Evolutionary conservation across 2,888 invertebrate species (phyloP).

Genomic region (Drosophila colorata): DNA sequence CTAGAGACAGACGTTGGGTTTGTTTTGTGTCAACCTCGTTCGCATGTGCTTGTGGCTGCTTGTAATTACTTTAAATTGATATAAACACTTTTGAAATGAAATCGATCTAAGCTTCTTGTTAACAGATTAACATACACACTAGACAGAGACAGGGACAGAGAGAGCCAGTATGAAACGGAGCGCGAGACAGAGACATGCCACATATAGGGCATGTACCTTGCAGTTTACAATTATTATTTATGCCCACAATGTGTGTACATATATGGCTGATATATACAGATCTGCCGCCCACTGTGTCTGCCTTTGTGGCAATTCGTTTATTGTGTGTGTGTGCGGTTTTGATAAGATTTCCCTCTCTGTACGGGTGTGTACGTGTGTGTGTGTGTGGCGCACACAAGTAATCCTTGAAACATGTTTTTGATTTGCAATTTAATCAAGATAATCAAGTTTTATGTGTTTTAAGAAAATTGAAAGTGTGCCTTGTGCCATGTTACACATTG

Average conservation of each 20-base stretch:
- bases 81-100: slow-evolving; percentile 81
- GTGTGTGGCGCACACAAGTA: slow-evolving; percentile 58
- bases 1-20: slow-evolving; percentile 36
- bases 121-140: slow-evolving; percentile 75
- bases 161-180: slow-evolving; percentile 1
- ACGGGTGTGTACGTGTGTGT: slow-evolving; percentile 25
- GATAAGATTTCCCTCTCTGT: slow-evolving; percentile 58
- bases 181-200: background rate
- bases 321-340: slow-evolving; percentile 50
- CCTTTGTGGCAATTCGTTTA: slow-evolving; percentile 37
- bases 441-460: slow-evolving; percentile 81
- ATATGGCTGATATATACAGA: slow-evolving; percentile 42
- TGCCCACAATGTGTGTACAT: slow-evolving; percentile 60
- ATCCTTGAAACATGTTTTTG: slow-evolving; percentile 82
- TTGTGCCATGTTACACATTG: slow-evolving; percentile 69
- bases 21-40: slow-evolving; percentile 47
- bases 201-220: slow-evolving; percentile 36
- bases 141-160: slow-evolving; percentile 14
- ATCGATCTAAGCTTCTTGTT: slow-evolving; percentile 82
- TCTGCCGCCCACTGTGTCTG: slow-evolving; percentile 29
- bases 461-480: slow-evolving; percentile 81
- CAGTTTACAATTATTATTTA: slow-evolving; percentile 79
- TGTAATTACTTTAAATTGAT: slow-evolving; percentile 82
- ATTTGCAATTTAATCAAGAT: slow-evolving; percentile 82
- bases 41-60: slow-evolving; percentile 74